Evolutionary conservation across 2,113 vertebrate species (phyloP), one percentile per base, ranked within the genome.

Genomic region (Delphinus delphis): DNA sequence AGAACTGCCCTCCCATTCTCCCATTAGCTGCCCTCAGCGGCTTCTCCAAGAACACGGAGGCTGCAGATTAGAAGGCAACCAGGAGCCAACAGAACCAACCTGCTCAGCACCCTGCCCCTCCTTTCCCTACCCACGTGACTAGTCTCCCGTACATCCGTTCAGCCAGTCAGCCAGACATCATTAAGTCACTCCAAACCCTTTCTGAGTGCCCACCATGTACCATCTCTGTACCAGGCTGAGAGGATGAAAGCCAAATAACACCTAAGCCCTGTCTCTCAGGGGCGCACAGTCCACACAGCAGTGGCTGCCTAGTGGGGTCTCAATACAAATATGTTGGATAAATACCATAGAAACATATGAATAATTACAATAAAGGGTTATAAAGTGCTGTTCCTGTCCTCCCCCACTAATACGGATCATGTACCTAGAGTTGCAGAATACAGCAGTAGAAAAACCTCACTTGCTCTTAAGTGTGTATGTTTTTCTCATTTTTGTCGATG

Each of bases 281-380:
- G 44, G 9, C 13, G 63, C n/a, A 62, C 20, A 3, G n/a, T 23
- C n/a, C 36, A 21, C 6, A 3, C 13, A 79, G 26, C 26, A 38
- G 33, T 0, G 1, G 31, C 44, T 1, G 8, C n/a, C 53, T 50
- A 8, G 15, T 12, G 7, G 6, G 21, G 14, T 28, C 28, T 93
- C 20, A 23, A 0, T 17, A 21, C 4, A 23, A n/a, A 85, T 36
- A 63, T 55, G 62, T 15, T 90, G 36, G 93, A 93, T 55, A 77
- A 70, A 82, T 60, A 58, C 41, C 55, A 71, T 25, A 50, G 65
- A 86, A 73, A 65, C 17, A 31, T 28, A 28, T 25, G 28, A 58
- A 62, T 73, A 74, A 89, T 87, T 73, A 82, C 10, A 91, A 21
- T 28, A 41, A 70, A 73, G 8, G 18, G 15, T 31, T 41, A 41